phyloP scores from a whole-genome alignment of 2,113 vertebrate species.

The Hemiscyllium ocellatum region DNA sequence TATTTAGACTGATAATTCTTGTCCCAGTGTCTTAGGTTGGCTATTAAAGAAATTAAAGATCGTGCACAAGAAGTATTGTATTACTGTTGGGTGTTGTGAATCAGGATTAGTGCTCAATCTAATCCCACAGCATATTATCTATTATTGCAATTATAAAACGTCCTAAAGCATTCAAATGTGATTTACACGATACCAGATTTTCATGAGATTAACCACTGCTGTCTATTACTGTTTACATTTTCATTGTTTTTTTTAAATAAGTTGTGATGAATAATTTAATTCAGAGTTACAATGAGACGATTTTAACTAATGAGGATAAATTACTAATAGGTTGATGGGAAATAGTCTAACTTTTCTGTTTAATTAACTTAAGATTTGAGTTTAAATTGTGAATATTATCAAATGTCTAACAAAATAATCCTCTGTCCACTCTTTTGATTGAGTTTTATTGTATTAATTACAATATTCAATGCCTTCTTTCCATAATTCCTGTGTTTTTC shows the following conservation, averaged over 20 bases:
- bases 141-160: neutral
- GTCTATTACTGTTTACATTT: neutral
- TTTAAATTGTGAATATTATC: neutral
- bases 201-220: neutral
- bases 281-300: neutral
- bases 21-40: neutral
- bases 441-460: neutral
- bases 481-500: neutral
- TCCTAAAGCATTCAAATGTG: neutral
- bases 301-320: neutral
- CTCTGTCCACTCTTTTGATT: neutral
- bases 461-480: neutral
- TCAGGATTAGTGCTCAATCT: constrained; percentile 28
- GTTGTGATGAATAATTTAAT: neutral
- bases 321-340: neutral
- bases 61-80: neutral
- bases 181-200: neutral
- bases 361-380: neutral
- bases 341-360: neutral
- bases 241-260: neutral
- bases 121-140: neutral
- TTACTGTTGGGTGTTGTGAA: constrained; percentile 15
- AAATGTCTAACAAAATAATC: neutral
- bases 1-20: constrained; percentile 13
- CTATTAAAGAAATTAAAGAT: constrained; percentile 29